Base-by-base conservation (phyloP, 2,797 vertebrate species). In the Thripadectes ignobilis region DNA sequence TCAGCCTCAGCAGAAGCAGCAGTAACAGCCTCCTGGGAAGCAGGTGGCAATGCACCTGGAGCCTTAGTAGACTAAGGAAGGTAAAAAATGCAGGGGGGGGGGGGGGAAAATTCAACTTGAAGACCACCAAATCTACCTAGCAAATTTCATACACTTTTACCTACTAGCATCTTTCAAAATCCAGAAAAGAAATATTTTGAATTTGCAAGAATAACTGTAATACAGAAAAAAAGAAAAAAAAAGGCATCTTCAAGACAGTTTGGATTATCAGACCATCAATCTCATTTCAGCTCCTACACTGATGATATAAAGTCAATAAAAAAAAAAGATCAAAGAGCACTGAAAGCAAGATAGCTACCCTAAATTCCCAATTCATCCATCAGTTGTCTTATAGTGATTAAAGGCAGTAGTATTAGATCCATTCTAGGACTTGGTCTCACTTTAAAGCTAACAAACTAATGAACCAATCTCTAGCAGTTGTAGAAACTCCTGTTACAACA, bases 61-160 rank as follows among this genome's bases (percentile, higher is more conserved):
- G 98, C 98, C 98, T 99, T 99, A 98, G 98, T 92, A 91, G 98
- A 98, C 99, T 99, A 98, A 92, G 98, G 93, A 97, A 95, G 98
- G 98, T 95, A 97, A 97, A 98, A 97, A 97, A 97, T 96, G 96
- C 95, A 97, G 85, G 80, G 67, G 79, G 39, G 39, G 14, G 39
- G 41, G 36, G 7, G 29, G 14, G 1, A 0, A 96, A 95, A 65
- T 97, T 97, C 96, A 98, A 98, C 95, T 49, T 95, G 87, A 95
- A 94, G 63, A 91, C 85, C 84, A 85, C 86, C 82, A 68, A 78
- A 45, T 91, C 81, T 91, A 72, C 95, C 95, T 95, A 75, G 85
- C 32, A 91, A n/a, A 52, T 75, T 88, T 80, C 32, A 91, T 45
- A 89, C 16, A 84, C 30, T 89, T 89, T 80, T 62, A 67, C 46